phyloP scores from a whole-genome alignment of 2,113 vertebrate genomes.

The Varanus salvator region DNA sequence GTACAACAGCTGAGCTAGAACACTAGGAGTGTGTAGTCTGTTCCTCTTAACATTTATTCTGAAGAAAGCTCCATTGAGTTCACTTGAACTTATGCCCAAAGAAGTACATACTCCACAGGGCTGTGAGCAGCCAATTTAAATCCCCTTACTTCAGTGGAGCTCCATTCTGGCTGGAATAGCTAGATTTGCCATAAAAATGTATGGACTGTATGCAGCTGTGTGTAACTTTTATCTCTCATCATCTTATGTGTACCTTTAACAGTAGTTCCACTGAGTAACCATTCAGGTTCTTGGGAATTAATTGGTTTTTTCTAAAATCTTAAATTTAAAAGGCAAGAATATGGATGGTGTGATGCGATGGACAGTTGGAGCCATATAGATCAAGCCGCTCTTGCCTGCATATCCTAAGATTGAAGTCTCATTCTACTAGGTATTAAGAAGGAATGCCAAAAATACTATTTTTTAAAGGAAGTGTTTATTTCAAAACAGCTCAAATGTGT shows the following conservation, averaged over 20 bases:
- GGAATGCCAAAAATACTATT: neutral
- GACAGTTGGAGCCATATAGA: neutral
- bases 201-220: neutral
- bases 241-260: neutral
- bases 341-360: neutral
- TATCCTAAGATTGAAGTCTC: neutral
- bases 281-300: neutral
- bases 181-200: neutral
- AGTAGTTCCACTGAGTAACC: neutral
- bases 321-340: neutral
- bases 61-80: neutral
- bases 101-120: neutral
- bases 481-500: neutral
- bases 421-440: neutral
- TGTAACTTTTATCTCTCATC: neutral
- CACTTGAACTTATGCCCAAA: neutral
- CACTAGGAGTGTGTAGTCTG: neutral
- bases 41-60: neutral
- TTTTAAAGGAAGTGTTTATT: neutral
- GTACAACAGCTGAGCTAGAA: neutral
- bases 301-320: neutral
- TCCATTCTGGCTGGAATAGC: neutral
- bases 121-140: neutral
- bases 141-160: neutral
- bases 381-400: neutral